Conservation (phyloP, 2,113 vertebrate genomes). For the Bostrychus sinensis region DNA sequence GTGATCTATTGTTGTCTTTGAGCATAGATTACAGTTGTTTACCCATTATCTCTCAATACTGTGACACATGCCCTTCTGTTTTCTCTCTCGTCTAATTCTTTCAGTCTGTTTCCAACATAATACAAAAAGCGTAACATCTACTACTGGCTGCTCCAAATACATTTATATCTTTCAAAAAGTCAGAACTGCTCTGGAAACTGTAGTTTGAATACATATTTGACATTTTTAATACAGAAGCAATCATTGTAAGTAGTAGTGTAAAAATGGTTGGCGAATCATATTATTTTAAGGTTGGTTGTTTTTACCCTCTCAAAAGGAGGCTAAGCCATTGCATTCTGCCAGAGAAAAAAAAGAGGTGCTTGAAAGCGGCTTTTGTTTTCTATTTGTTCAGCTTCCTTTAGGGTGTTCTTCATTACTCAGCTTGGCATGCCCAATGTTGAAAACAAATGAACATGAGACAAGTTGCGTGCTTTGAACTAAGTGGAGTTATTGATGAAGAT, state of each 20-base stretch:
- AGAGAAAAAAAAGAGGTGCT: slow-evolving; percentile 51
- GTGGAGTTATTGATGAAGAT: slow-evolving; percentile 37
- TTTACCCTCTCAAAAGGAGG: slow-evolving; percentile 29
- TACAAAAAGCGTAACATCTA: slow-evolving; percentile 18
- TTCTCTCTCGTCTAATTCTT: slow-evolving; percentile 24
- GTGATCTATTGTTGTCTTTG: neutral
- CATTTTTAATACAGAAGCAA: too few species aligned
- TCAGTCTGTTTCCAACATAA: slow-evolving; percentile 33
- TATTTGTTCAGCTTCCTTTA: slow-evolving; percentile 34
- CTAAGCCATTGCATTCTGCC: slow-evolving; percentile 30
- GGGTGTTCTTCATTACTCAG: slow-evolving; percentile 35
- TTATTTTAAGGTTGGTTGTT: slow-evolving; percentile 27
- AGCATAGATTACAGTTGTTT: neutral
- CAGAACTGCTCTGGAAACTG: slow-evolving; percentile 20
- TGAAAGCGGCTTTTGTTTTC: slow-evolving; percentile 54
- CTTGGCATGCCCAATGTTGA: slow-evolving; percentile 28
- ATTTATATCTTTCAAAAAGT: slow-evolving; percentile 15
- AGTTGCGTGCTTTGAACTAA: slow-evolving; percentile 31
- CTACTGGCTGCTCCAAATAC: slow-evolving; percentile 23
- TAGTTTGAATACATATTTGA: slow-evolving; percentile 34
- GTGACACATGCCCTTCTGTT: slow-evolving; percentile 12
- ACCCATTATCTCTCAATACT: slow-evolving; percentile 8
- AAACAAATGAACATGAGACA: slow-evolving; percentile 46
- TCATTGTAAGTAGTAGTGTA: too few species aligned
- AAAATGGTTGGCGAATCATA: slow-evolving; percentile 47